Evolutionary conservation across 2,888 invertebrate genomes (phyloP), one percentile per base, ranked within the genome.

Genomic region (Troglohyphantes excavatus): DNA sequence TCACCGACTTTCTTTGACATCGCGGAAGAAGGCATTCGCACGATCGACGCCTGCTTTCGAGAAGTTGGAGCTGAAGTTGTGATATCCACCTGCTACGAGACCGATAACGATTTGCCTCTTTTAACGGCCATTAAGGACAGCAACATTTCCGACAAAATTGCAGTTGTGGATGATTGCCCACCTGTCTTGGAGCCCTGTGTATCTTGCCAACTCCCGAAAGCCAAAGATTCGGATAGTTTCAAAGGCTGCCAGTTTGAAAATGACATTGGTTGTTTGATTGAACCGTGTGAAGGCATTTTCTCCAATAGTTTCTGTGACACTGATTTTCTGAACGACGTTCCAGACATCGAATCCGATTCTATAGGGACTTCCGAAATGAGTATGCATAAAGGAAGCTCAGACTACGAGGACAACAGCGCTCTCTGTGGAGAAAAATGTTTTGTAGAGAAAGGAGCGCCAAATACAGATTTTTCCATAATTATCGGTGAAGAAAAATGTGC

Each of bases 61-160:
- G 88, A 89, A 29, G 82, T 89, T 7, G 88, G 88, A 17, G 88
- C 82, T 5, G 88, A 89, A 89, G 76, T 76, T 27, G 68, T 82
- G 17, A 75, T 88, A 5, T 82, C 88, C 21, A 81, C 88, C 11
- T 88, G 81, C 33, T 75, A 43, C 67, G 82, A 88, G 19, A 53
- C 29, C 0, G 27, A 81, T 13, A 23, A n/a, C 61, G 53, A 68
- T 27, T 61, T 89, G 23, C 88, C 88, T 29, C 68, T 21, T 11
- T 23, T 89, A 5, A 76, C 76, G 21, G 23, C 88, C 43, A 33
- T 82, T 2, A 81, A 65, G 65, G 82, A 89, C 6, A 70, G 17
- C 33, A 26, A 59, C 21, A 26, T 27, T 2, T 65, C 53, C 11
- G 11, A 26, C 27, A 67, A 75, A 23, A n/a, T 6, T 11, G 19